phyloP scores from a whole-genome alignment of 2,797 vertebrate genomes.

The Phalloptychus januarius region DNA sequence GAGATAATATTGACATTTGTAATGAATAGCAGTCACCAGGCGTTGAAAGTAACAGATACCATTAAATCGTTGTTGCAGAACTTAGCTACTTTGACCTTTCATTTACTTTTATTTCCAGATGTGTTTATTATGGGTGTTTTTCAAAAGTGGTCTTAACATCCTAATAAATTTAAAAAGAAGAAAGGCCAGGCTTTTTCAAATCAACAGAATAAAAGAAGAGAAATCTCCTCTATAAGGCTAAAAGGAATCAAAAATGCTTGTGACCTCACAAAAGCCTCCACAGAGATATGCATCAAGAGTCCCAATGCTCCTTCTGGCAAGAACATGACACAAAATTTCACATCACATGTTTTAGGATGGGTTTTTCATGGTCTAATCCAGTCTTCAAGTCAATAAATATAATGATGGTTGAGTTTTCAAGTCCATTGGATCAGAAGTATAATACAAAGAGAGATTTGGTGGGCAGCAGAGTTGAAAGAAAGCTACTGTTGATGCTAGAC shows the following conservation, averaged over 20 bases:
- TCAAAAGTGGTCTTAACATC: slow-evolving; percentile 60
- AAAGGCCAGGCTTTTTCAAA: slow-evolving; percentile 71
- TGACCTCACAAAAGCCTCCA: slow-evolving; percentile 73
- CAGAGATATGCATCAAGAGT: slow-evolving; percentile 76
- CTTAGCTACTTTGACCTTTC: slow-evolving; percentile 53
- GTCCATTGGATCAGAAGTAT: slow-evolving; percentile 73
- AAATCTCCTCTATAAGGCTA: slow-evolving; percentile 68
- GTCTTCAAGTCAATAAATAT: slow-evolving; percentile 73
- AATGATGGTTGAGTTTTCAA: slow-evolving; percentile 61
- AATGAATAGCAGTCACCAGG: slow-evolving; percentile 79
- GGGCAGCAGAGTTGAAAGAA: slow-evolving; percentile 67
- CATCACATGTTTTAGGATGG: slow-evolving; percentile 68
- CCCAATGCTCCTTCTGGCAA: slow-evolving; percentile 60
- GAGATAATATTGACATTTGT: slow-evolving; percentile 86
- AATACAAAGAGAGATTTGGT: slow-evolving; percentile 74
- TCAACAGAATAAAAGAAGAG: slow-evolving; percentile 56
- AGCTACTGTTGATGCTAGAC: slow-evolving; percentile 65
- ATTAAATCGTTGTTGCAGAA: slow-evolving; percentile 75
- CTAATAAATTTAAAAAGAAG: slow-evolving; percentile 54
- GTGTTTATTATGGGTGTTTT: slow-evolving; percentile 57
- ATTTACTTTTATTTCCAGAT: slow-evolving; percentile 50
- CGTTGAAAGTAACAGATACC: slow-evolving; percentile 80
- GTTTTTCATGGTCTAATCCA: slow-evolving; percentile 43
- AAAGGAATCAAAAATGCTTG: slow-evolving; percentile 76
- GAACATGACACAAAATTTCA: slow-evolving; percentile 74